phyloP scores from a whole-genome alignment of 1,140 invertebrate genomes.

The Leptopilina boulardi region DNA sequence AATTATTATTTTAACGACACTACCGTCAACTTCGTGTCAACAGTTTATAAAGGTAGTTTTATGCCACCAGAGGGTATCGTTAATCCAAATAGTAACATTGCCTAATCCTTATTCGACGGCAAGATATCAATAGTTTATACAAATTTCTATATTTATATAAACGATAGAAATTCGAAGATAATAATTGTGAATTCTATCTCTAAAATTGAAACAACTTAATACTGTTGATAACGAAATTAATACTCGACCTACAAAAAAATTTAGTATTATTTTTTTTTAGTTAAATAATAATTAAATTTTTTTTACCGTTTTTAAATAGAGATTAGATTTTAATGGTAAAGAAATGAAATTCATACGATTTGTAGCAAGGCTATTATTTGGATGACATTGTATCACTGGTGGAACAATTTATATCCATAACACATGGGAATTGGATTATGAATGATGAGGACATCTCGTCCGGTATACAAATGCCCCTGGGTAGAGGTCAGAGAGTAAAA shows the following conservation, averaged over 20 bases:
- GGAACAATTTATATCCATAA: slow-evolving; percentile 14
- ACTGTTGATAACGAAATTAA: background rate
- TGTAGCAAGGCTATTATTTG: background rate
- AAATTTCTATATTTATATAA: background rate
- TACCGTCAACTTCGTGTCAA: background rate
- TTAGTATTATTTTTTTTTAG: no score
- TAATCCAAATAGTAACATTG: background rate
- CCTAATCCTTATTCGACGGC: background rate
- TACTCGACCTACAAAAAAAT: background rate
- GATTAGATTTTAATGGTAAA: background rate
- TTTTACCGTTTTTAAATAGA: background rate
- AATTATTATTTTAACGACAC: background rate
- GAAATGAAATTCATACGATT: background rate
- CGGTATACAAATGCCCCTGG: background rate
- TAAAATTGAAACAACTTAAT: background rate
- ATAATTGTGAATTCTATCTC: background rate
- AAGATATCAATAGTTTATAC: slow-evolving; percentile 2
- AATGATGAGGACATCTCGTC: slow-evolving; percentile 21
- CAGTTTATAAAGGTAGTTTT: slow-evolving; percentile 9
- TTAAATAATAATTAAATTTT: no score
- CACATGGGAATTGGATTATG: slow-evolving; percentile 2
- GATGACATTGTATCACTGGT: background rate
- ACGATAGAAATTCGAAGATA: background rate
- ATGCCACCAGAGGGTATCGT: background rate
- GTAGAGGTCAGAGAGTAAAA: background rate